These are phyloP conservation scores for Psilopsiagon aymara DNA, from an alignment of 2,113 vertebrate genomes.

Conservation along the genomic window DNA sequence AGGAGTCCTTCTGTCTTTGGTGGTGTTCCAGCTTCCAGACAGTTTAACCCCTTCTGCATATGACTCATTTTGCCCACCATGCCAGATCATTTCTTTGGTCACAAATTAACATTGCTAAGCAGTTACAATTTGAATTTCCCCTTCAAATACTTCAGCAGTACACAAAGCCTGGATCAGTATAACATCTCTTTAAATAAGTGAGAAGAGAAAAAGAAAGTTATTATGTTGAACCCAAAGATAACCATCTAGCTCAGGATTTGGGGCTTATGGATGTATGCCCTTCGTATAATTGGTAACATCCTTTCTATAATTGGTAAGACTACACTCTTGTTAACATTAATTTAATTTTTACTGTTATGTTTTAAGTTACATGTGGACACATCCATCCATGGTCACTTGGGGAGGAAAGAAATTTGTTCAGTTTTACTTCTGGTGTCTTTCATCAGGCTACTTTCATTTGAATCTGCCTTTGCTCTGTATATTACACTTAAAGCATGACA, in stretches of 20 bases:
- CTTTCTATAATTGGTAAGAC: neutral
- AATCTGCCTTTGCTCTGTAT: neutral
- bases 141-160: neutral
- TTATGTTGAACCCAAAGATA: neutral
- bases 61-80: neutral
- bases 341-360: neutral
- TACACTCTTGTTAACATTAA: neutral
- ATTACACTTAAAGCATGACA: neutral
- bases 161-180: neutral
- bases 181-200: neutral
- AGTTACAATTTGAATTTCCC: neutral
- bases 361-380: neutral
- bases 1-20: neutral
- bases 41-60: neutral
- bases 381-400: rapidly evolving
- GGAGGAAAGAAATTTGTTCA: neutral
- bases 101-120: neutral
- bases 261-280: neutral
- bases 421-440: neutral
- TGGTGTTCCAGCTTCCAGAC: neutral
- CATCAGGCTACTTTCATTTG: neutral
- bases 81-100: neutral
- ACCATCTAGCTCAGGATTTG: neutral
- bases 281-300: neutral
- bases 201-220: neutral